Conservation (phyloP, 2,113 vertebrate genomes). For the Melanotaenia duboulayi region DNA sequence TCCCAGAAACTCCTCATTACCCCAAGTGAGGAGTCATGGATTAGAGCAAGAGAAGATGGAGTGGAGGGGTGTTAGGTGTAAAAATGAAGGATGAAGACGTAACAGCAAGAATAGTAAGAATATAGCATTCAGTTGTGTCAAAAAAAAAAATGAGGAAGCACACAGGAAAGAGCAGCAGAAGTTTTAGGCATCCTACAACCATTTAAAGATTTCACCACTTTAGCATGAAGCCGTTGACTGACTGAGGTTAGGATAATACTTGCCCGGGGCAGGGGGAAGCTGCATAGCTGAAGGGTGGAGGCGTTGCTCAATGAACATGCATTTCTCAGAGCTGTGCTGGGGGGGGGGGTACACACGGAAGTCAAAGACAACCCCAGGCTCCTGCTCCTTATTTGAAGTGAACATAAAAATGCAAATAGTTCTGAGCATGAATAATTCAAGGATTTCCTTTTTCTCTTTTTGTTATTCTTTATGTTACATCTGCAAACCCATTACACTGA, state of each 20-base stretch:
- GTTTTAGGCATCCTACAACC: constrained; percentile 3
- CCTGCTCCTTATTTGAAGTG: not conserved
- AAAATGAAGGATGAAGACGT: not conserved
- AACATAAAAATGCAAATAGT: not conserved
- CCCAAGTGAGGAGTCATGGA: constrained; percentile 39
- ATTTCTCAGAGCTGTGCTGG: constrained; percentile 15
- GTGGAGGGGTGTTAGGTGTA: not conserved
- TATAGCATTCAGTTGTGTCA: not conserved
- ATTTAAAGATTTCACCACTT: constrained; percentile 31
- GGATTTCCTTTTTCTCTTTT: not conserved
- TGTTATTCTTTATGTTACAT: too few relatives aligned
- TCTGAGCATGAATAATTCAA: not conserved
- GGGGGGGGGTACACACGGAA: not conserved
- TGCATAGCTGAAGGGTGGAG: not conserved
- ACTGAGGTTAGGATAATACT: constrained; percentile 1
- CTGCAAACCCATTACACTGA: too few relatives aligned
- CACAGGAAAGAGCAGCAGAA: not conserved
- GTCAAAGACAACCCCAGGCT: not conserved
- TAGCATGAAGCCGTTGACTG: constrained; percentile 7
- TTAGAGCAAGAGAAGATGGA: not conserved
- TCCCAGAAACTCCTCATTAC: constrained; percentile 77
- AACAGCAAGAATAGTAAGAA: not conserved
- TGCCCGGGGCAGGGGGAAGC: constrained; percentile 27
- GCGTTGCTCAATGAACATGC: constrained; percentile 38
- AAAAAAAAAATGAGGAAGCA: not conserved